Conservation (phyloP, 2,113 vertebrate species). For the Pogona vitticeps region DNA sequence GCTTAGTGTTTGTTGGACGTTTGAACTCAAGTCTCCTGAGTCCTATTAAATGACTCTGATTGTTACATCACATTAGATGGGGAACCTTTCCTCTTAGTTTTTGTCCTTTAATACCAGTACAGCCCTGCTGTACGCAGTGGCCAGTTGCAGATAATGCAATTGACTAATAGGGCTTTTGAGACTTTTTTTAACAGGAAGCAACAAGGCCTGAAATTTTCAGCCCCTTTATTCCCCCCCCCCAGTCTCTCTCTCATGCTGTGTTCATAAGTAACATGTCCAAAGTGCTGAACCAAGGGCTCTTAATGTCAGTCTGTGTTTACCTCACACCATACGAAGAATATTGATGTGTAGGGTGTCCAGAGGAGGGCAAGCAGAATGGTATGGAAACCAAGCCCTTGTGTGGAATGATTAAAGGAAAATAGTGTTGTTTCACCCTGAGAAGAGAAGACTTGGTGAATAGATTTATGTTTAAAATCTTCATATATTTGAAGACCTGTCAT, state of each 20-base stretch:
- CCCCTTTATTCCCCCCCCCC: constrained; percentile 4
- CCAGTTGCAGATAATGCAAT: background rate
- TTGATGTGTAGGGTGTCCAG: too few species aligned
- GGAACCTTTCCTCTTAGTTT: background rate
- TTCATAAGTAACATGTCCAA: too few species aligned
- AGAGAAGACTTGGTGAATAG: too few species aligned
- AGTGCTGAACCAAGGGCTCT: too few species aligned
- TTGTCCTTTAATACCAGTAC: background rate
- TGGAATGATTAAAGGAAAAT: too few species aligned
- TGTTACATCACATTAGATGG: background rate
- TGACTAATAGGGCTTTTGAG: background rate
- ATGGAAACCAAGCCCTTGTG: too few species aligned
- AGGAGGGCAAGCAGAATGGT: too few species aligned
- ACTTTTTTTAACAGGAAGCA: background rate
- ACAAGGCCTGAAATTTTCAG: background rate
- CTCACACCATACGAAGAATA: too few species aligned
- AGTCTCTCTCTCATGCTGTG: background rate
- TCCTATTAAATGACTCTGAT: background rate
- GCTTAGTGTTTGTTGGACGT: background rate
- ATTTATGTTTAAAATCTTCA: too few species aligned
- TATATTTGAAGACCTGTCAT: too few species aligned
- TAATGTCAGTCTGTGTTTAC: too few species aligned
- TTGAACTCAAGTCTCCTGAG: background rate
- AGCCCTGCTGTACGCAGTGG: background rate
- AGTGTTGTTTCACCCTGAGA: too few species aligned